These are phyloP conservation scores for Astatotilapia flaviijosephi DNA, from an alignment of 2,113 vertebrate species.

Conservation along the genomic window DNA sequence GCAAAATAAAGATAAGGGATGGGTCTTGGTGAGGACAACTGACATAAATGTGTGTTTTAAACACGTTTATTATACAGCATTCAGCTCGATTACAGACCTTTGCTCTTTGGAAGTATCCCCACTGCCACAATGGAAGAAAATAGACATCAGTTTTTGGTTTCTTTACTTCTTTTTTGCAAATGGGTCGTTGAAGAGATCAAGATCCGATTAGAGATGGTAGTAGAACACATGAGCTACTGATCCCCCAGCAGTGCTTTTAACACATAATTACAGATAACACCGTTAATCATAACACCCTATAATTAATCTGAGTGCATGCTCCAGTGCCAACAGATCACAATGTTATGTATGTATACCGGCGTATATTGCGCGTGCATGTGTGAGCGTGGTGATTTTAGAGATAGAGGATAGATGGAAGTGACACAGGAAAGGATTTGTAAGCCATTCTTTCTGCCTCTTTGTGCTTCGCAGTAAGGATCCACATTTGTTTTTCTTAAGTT, in stretches of 20 bases:
- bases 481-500: background rate
- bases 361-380: background rate
- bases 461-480: background rate
- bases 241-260: constrained; percentile 8
- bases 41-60: background rate
- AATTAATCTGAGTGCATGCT: constrained; percentile 37
- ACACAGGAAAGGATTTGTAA: background rate
- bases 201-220: background rate
- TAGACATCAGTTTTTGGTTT: background rate
- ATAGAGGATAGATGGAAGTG: background rate
- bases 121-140: background rate
- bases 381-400: background rate
- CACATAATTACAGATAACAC: constrained; percentile 8
- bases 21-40: background rate
- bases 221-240: constrained; percentile 3
- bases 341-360: background rate
- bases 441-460: background rate
- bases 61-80: background rate
- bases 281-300: constrained; percentile 32
- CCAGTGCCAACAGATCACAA: background rate
- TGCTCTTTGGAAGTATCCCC: background rate
- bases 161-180: background rate
- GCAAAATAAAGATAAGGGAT: background rate
- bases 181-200: background rate
- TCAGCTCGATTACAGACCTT: constrained; percentile 27